Evolutionary conservation across 2,888 invertebrate species (phyloP), one percentile per base, ranked within the genome.

Genomic region (Kuschelorhynchus macadamiae): DNA sequence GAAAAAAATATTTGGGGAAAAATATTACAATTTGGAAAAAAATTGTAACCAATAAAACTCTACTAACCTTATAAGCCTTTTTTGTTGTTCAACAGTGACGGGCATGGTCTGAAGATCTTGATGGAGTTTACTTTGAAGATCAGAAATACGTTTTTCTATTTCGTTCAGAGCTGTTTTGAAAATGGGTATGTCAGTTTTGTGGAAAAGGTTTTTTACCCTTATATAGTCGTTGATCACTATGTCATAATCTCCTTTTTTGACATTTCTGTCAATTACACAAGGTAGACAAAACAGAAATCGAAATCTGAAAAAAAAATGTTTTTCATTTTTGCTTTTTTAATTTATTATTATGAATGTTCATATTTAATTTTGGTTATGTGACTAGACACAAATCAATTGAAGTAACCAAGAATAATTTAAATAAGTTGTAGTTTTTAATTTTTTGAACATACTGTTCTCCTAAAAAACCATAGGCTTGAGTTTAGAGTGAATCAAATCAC

Each of bases 201-300:
- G 94, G 86, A 98, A 98, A 20, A 98, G 86, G 80, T 97, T 96
- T 82, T 96, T 97, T 2, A 97, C 98, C 76, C 98, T 88, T 0
- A 95, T 93, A 81, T 98, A 99, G 83, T 99, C 99, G 81, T 97
- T 99, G 67, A 99, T 96, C 17, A 99, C 96, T 53, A 97, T 89
- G 81, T 98, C 97, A 81, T 96, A 99, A 81, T 99, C 98, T 53
- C 96, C 96, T 78, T 94, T 92, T 75, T 93, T 90, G 69, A 98
- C 95, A 78, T 97, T 97, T 74, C 92, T 91, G 78, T 98, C 97
- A 50, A 99, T 97, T 47, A 93, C 92, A 33, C 95, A 92, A 0
- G 98, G 98, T 75, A 99, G 87, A 81, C 97, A 96, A 83, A 99
- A 98, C 7, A 99, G 87, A 82, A 98, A 97, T 82, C 71, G 63